A percentile compares a stretch with the other conserved stretches of the same genome.
Conservation (phyloP, 2,113 vertebrate genomes). For the Aptenodytes forsteri region DNA sequence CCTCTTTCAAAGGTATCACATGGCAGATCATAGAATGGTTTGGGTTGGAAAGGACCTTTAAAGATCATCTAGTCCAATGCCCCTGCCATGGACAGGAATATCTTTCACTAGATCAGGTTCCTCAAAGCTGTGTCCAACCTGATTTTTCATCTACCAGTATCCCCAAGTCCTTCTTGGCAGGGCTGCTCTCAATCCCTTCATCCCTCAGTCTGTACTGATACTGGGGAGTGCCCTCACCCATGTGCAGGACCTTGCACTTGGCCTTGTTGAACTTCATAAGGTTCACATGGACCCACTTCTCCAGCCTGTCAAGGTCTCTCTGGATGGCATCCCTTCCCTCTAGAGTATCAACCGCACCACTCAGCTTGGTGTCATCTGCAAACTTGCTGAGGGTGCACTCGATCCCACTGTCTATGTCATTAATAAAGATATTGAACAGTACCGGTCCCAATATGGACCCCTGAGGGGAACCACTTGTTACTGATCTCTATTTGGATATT, state of each 20-base stretch:
- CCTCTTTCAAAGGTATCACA: background rate
- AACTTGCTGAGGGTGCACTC: background rate
- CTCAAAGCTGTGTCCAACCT: background rate
- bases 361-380: background rate
- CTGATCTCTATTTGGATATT: background rate
- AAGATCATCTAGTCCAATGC: background rate
- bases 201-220: no score
- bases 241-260: background rate
- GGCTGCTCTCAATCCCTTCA: background rate
- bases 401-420: background rate
- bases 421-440: background rate
- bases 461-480: background rate
- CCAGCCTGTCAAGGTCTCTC: background rate
- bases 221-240: background rate
- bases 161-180: background rate
- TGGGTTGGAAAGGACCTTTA: background rate
- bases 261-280: background rate
- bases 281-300: background rate
- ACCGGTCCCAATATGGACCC: background rate
- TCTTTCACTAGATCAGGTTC: background rate
- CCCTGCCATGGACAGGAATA: background rate
- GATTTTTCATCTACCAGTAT: background rate
- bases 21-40: background rate
- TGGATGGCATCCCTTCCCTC: background rate
- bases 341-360: background rate